Conservation (phyloP, 1,140 invertebrate genomes). For the Araneus ventricosus region DNA sequence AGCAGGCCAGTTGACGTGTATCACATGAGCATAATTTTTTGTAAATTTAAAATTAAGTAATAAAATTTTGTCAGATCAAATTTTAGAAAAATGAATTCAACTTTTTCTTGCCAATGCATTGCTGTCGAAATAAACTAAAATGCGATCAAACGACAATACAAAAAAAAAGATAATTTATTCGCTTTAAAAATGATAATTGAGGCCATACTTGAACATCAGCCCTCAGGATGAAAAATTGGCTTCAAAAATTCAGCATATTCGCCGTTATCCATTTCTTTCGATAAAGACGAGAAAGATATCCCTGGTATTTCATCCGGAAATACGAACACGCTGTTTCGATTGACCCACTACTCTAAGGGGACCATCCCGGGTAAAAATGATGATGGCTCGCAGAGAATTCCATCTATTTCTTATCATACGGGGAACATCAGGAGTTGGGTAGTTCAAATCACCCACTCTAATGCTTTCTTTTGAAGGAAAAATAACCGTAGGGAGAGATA, state of each 20-base stretch:
- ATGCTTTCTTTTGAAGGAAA: constrained; percentile 17
- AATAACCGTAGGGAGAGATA: neutral
- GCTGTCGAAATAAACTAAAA: too few relatives aligned
- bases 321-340: constrained; percentile 6
- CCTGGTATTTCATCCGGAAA: neutral
- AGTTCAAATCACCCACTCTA: constrained; percentile 46
- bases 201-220: too few relatives aligned
- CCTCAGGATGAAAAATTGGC: too few relatives aligned
- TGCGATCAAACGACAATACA: too few relatives aligned
- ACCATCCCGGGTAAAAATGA: constrained; percentile 46
- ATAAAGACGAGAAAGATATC: neutral
- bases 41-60: too few relatives aligned
- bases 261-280: neutral
- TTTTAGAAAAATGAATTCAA: too few relatives aligned
- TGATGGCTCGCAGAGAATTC: constrained; percentile 39
- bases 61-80: too few relatives aligned
- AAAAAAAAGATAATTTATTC: too few relatives aligned
- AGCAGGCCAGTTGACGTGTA: too few relatives aligned
- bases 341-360: neutral
- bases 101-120: too few relatives aligned
- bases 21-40: too few relatives aligned
- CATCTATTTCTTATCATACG: constrained; percentile 49
- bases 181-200: too few relatives aligned
- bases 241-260: neutral
- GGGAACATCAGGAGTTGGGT: constrained; percentile 35